Evolutionary conservation across 2,888 invertebrate genomes (phyloP).

Genomic region (Gryllus longicercus): DNA sequence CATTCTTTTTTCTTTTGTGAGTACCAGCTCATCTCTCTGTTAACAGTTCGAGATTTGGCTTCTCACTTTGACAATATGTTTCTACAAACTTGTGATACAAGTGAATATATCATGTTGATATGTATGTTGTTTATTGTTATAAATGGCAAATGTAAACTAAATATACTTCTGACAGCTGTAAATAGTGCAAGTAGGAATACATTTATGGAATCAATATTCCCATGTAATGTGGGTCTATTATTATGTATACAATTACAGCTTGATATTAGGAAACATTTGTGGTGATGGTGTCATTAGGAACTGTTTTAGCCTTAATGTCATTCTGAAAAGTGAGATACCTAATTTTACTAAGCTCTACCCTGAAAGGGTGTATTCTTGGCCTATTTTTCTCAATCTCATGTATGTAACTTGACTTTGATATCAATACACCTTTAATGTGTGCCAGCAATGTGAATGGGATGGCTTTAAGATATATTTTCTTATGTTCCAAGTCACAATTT

Average conservation of each 20-base stretch:
- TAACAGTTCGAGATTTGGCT: background rate
- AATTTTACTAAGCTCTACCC: constrained; percentile 3
- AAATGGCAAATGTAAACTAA: constrained; percentile 17
- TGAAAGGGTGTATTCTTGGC: background rate
- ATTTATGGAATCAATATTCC: constrained; percentile 2
- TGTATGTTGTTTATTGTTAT: constrained; percentile 17
- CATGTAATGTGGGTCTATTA: constrained; percentile 3
- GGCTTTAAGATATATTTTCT: constrained; percentile 17
- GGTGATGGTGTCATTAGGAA: constrained; percentile 17
- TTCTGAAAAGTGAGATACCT: constrained; percentile 17
- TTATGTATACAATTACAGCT: constrained; percentile 2
- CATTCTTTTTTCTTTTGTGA: background rate
- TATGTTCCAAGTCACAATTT: constrained; percentile 11
- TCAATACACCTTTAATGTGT: constrained; percentile 17
- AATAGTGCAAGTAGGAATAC: background rate
- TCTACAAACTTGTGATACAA: constrained; percentile 8
- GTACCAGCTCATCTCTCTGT: background rate
- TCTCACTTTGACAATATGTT: constrained; percentile 17
- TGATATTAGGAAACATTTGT: background rate
- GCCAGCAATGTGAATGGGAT: constrained; percentile 1
- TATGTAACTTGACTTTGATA: constrained; percentile 17
- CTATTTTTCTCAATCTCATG: constrained; percentile 17
- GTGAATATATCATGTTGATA: constrained; percentile 17
- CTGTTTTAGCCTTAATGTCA: background rate
- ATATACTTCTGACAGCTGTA: background rate